Evolutionary conservation across 2,113 vertebrate species (phyloP).

Genomic region (Formicarius rufipectus): DNA sequence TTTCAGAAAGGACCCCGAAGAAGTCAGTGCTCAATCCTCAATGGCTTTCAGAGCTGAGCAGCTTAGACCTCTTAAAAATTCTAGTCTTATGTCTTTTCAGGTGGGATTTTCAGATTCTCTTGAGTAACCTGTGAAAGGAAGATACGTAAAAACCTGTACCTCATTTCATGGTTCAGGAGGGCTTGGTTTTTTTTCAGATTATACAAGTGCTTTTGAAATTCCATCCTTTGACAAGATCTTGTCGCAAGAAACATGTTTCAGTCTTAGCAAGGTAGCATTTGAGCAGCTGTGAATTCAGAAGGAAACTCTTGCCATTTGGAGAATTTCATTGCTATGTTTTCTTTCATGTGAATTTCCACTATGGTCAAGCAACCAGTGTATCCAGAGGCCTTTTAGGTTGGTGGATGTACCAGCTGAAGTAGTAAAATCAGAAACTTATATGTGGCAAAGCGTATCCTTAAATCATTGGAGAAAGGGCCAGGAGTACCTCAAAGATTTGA

Average conservation of each 20-base stretch:
- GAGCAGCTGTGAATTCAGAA: constrained; percentile 7
- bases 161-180: constrained; percentile 29
- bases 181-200: constrained; percentile 36
- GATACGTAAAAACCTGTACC: neutral
- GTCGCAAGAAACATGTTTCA: neutral
- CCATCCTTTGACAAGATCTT: constrained; percentile 33
- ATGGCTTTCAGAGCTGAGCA: constrained; percentile 27
- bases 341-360: constrained; percentile 16
- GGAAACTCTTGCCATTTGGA: constrained; percentile 4
- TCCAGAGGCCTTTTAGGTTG: neutral
- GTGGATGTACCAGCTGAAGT: neutral
- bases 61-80: constrained; percentile 56
- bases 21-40: constrained; percentile 35
- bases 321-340: neutral
- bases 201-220: constrained; percentile 53
- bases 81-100: constrained; percentile 32
- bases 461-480: neutral
- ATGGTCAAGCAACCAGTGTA: neutral
- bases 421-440: neutral
- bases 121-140: constrained; percentile 25
- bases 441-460: neutral
- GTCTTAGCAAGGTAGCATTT: neutral
- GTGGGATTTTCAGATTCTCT: constrained; percentile 44
- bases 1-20: constrained; percentile 36
- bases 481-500: neutral